A percentile compares a stretch with the other conserved stretches of the same genome.
Conservation (phyloP, 2,888 invertebrate species). For the Leucophenga montana region DNA sequence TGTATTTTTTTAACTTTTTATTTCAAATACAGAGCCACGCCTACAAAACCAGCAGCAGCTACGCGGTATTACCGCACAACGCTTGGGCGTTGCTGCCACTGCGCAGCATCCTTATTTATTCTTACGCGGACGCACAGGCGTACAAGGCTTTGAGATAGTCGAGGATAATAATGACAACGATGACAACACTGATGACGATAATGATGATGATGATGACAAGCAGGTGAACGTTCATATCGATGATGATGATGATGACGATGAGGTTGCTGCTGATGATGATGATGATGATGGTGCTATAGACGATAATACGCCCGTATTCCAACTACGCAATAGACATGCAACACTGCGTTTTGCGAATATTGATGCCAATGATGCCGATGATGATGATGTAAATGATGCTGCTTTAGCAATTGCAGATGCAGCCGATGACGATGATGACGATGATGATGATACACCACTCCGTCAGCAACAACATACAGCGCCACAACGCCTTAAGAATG, state of each 20-base stretch:
- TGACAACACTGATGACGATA: constrained; percentile 37
- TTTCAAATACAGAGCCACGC: constrained; percentile 51
- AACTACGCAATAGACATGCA: constrained; percentile 30
- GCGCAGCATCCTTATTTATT: constrained; percentile 64
- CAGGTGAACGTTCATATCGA: too few relatives aligned
- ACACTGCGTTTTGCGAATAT: constrained; percentile 27
- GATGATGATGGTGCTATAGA: constrained; percentile 35
- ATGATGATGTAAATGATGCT: constrained; percentile 3
- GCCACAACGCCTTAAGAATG: constrained; percentile 50
- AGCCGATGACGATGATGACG: constrained; percentile 30
- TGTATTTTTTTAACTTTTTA: not conserved
- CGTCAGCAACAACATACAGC: constrained; percentile 6
- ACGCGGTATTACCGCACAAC: constrained; percentile 22
- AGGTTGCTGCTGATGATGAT: constrained; percentile 39
- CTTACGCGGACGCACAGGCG: constrained; percentile 55
- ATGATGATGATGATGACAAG: constrained; percentile 38
- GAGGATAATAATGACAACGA: constrained; percentile 45
- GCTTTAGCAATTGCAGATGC: constrained; percentile 7
- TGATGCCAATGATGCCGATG: constrained; percentile 27
- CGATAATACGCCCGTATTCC: not conserved
- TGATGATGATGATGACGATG: constrained; percentile 37
- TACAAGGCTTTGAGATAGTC: constrained; percentile 58
- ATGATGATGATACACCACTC: constrained; percentile 29
- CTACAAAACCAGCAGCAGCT: constrained; percentile 38
- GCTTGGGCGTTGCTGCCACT: not conserved